Evolutionary conservation across 2,888 invertebrate species (phyloP), one percentile per base, ranked within the genome.

Genomic region (Morpho deidamia): DNA sequence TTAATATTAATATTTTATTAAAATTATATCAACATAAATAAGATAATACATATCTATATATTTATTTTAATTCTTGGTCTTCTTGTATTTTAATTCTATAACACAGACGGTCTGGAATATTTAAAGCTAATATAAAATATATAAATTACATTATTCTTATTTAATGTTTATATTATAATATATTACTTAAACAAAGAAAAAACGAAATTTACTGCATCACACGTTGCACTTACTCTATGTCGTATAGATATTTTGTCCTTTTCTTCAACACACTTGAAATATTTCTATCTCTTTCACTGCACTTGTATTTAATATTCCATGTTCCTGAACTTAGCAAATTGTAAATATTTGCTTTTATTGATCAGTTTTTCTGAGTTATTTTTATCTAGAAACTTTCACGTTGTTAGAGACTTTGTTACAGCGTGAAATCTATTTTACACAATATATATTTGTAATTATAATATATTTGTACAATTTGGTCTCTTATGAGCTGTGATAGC

Each of bases 271-370:
- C 34, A 37, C 35, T 40, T 44, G 14, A 46, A 45, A 37, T 56
- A 35, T 45, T 4, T 48, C 51, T 37, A 10, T 65, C 63, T 53
- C 58, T 43, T 43, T 71, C 60, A 50, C 55, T 62, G 61, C 66
- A 68, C 42, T 48, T 50, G 66, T 64, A 64, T 65, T 23, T 67
- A 68, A 67, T 71, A 70, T 58, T 58, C 65, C 61, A 66, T 63
- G 65, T 66, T 63, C 51, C 53, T 58, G 46, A 68, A 66, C 58
- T 67, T 56, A 64, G 63, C 63, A 63, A 69, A 66, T 67, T 61
- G 65, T 64, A 68, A 68, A 68, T 62, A 60, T 62, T 69, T 63
- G 41, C 57, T 54, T 52, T 57, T 54, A 48, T 49, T 37, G 41
- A 45, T 44, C 23, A 47, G 47, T 56, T 58, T 58, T 52, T 56